Evolutionary conservation across 2,888 invertebrate genomes (phyloP), one percentile per base, ranked within the genome.

Genomic region (Leistus spinibarbis): DNA sequence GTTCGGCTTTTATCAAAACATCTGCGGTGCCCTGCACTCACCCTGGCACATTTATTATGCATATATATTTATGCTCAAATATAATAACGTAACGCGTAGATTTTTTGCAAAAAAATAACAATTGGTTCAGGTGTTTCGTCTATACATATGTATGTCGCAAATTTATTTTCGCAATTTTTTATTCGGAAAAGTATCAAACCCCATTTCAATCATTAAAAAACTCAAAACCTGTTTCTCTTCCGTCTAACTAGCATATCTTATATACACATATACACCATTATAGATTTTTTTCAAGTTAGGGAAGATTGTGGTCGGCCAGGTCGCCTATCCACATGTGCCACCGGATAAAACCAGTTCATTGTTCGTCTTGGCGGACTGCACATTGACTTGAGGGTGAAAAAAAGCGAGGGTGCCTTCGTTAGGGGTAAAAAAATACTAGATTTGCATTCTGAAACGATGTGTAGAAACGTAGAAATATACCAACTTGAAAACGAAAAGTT

Each of bases 361-460:
- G 79, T 77, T 81, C 78, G 77, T 71, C 13, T 79, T 81, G 84
- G 82, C 75, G 82, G 78, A 78, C 82, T 82, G 79, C 80, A 81
- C 82, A 82, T 83, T 83, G 84, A 83, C 84, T 84, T 83, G 84
- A 83, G 84, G 85, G 84, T 83, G 84, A 84, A 85, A 85, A 84
- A 85, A 84, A 84, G 84, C 85, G 85, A 85, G 85, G 85, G 85
- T 85, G 83, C 82, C 84, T 85, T 85, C 85, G 85, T 85, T 85
- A 85, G 85, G 85, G 85, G 77, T 83, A 84, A 85, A 84, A 84
- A 60, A 85, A 85, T 83, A 85, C 84, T 83, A 84, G 84, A 85
- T 85, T 85, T 85, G 85, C 85, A 85, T 85, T 85, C 84, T 84
- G 80, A 80, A 83, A 82, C 82, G 82, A 79, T 68, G 65, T 56